Conservation (phyloP, 1,140 invertebrate genomes). For the Drosophila ercepeae region DNA sequence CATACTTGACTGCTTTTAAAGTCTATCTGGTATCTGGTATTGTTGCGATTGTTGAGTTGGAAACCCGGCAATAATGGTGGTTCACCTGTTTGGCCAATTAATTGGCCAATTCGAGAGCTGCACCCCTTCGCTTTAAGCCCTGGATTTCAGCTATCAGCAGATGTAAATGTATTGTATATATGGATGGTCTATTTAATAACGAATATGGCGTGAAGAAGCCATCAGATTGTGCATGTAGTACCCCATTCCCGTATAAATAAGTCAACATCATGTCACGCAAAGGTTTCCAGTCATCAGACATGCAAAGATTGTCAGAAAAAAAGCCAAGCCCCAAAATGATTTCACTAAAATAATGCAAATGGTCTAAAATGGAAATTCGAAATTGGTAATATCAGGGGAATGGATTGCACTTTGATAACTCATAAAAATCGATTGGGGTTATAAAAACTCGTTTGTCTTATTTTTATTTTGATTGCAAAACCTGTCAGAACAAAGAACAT, state of each 20-base stretch:
- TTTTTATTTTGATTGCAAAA: too few relatives aligned
- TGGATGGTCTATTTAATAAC: slow-evolving; percentile 52
- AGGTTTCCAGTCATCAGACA: slow-evolving; percentile 26
- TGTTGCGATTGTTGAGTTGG: slow-evolving; percentile 1
- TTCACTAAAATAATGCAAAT: background rate
- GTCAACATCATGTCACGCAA: slow-evolving; percentile 40
- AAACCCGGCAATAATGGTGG: background rate
- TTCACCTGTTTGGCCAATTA: slow-evolving; percentile 25
- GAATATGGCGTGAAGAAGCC: slow-evolving; percentile 21
- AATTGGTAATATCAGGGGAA: background rate
- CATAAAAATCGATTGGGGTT: too few relatives aligned
- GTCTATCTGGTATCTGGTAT: slow-evolving; percentile 12
- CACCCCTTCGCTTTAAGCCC: slow-evolving; percentile 40
- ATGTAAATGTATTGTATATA: slow-evolving; percentile 45
- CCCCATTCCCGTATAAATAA: background rate
- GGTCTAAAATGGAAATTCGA: background rate
- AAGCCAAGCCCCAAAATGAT: slow-evolving; percentile 6
- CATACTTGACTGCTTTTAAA: slow-evolving; percentile 10
- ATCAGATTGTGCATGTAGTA: slow-evolving; percentile 3
- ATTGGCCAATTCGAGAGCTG: slow-evolving; percentile 40
- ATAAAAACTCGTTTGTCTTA: too few relatives aligned
- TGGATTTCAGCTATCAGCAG: slow-evolving; percentile 22
- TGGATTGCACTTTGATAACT: background rate
- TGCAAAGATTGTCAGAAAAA: slow-evolving; percentile 27
- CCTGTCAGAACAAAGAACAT: background rate